Base-by-base conservation (phyloP, 2,797 vertebrate genomes). In the Picus viridis region DNA sequence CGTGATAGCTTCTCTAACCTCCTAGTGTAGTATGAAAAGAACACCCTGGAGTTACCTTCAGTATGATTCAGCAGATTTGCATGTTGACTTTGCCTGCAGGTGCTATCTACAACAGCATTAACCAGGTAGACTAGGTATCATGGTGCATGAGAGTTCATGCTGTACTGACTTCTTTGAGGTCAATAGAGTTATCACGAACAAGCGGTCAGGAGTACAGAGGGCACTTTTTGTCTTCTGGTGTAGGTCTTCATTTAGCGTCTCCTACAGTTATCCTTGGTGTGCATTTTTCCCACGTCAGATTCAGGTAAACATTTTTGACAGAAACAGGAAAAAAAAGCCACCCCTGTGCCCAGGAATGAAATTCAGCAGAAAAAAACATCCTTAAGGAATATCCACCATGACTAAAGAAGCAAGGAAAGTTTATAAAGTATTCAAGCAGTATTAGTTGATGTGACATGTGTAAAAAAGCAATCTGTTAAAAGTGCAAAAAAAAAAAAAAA, bases 1-100 rank as follows among this genome's bases (percentile, higher is more conserved):
- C n/a, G 22, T n/a, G 27, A 30, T 17, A 30, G 8, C 19, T 67
- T 49, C 9, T 51, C 32, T 9, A 39, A 9, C 18, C 8, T 49
- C 4, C 22, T 10, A 63, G 27, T 20, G 32, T 39, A 54, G 39
- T 13, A 63, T 0, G 0, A 49, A n/a, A 59, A 64, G 6, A 70
- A 26, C 39, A 54, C 45, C 24, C 49, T 41, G 15, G 16, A 39
- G 13, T 45, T 27, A 51, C 1, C 0, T 11, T 34, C 51, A 43
- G 64, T 0, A 12, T 56, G 72, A 83, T 27, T 59, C 86, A 92
- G 86, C 63, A 95, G 27, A 51, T 61, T 88, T 85, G 14, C 24
- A 29, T 2, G 0, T 10, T 78, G 62, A 65, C 29, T 62, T 78
- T 49, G 29, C 29, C 20, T 22, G 18, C 18, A 45, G 12, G 5